A percentile compares a stretch with the other conserved stretches of the same genome.
Evolutionary conservation across 2,113 vertebrate genomes (phyloP).

Genomic region (Hippocampus barbouri): DNA sequence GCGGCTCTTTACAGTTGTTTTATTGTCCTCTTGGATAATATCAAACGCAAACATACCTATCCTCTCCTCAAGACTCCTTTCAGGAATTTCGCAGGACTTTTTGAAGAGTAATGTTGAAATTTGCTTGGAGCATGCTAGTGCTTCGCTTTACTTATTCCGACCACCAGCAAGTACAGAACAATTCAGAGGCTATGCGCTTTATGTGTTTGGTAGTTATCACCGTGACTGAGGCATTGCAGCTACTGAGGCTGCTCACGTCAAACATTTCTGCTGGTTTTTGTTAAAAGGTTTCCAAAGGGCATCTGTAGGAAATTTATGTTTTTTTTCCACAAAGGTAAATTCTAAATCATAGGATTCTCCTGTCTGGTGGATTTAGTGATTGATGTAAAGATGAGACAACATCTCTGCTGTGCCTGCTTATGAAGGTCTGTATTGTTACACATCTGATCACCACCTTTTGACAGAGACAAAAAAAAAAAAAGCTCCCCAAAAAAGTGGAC

Average conservation of each 20-base stretch:
- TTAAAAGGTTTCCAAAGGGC: slow-evolving; percentile 34
- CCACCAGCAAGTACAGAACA: background rate
- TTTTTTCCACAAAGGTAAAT: slow-evolving; percentile 29
- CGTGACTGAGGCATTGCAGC: slow-evolving; percentile 1
- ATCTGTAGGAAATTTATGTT: slow-evolving; percentile 50
- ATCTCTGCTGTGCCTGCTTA: slow-evolving; percentile 11
- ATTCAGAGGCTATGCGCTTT: background rate
- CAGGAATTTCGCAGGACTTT: background rate
- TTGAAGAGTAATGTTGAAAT: background rate
- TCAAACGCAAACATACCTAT: background rate
- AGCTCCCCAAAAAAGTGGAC: slow-evolving; percentile 17
- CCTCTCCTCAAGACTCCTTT: background rate
- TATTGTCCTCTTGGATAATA: too few relatives aligned
- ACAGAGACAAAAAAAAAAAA: slow-evolving; percentile 15
- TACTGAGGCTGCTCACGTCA: slow-evolving; percentile 18
- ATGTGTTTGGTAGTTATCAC: slow-evolving; percentile 4
- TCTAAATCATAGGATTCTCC: slow-evolving; percentile 42
- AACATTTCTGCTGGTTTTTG: slow-evolving; percentile 49
- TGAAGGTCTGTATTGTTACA: background rate
- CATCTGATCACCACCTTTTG: slow-evolving; percentile 6
- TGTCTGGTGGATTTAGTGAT: slow-evolving; percentile 38
- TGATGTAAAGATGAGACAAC: slow-evolving; percentile 33
- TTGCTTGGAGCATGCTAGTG: background rate
- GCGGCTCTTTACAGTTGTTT: too few relatives aligned
- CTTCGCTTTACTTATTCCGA: background rate